phyloP scores from a whole-genome alignment of 1,140 invertebrate genomes.

The Bombyx mandarina region DNA sequence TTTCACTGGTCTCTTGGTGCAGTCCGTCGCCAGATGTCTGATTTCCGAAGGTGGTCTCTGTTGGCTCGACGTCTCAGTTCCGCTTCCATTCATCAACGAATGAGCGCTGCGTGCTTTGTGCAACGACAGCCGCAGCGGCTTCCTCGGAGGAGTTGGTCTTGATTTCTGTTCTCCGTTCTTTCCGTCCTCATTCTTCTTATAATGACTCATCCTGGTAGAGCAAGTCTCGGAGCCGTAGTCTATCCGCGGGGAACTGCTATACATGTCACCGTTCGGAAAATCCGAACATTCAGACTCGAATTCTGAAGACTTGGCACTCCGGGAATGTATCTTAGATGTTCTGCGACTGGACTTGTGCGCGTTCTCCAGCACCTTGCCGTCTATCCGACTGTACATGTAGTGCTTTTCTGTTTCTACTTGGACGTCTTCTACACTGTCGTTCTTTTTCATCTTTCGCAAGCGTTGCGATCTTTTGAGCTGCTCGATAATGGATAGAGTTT shows the following conservation, averaged over 20 bases:
- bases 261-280: constrained; percentile 54
- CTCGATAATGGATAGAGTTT: constrained; percentile 60
- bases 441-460: constrained; percentile 53
- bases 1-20: constrained; percentile 45
- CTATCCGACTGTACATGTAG: constrained; percentile 60
- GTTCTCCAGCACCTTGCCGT: constrained; percentile 66
- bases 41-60: constrained; percentile 32
- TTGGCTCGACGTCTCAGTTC: constrained; percentile 37
- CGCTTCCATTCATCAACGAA: constrained; percentile 73
- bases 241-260: constrained; percentile 51
- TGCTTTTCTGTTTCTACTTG: constrained; percentile 50
- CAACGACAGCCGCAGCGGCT: constrained; percentile 84
- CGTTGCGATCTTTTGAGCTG: constrained; percentile 59
- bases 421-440: constrained; percentile 53
- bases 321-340: constrained; percentile 63
- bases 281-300: constrained; percentile 76
- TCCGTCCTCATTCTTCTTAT: constrained; percentile 57
- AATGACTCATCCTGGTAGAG: constrained; percentile 56
- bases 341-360: constrained; percentile 65
- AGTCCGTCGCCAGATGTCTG: constrained; percentile 21
- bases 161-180: constrained; percentile 52
- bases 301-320: constrained; percentile 77
- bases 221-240: constrained; percentile 74
- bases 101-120: constrained; percentile 87
- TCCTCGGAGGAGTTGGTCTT: constrained; percentile 85